Evolutionary conservation across 2,888 invertebrate species (phyloP), one percentile per base, ranked within the genome.

Genomic region (Drosophila colorata): DNA sequence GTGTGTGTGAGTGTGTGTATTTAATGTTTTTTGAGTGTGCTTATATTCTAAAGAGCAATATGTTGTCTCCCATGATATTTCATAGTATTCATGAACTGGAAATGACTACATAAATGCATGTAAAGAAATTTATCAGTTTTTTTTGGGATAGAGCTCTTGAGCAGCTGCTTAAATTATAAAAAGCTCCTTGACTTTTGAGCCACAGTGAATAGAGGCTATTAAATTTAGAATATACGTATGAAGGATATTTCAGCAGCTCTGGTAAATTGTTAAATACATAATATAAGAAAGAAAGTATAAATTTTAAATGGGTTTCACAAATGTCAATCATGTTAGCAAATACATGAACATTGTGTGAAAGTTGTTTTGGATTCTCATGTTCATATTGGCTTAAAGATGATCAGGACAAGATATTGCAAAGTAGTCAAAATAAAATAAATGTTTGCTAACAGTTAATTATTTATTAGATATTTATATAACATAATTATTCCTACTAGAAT

Each of bases 21-120:
- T 48, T 65, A 49, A 77, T 77, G 61, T 58, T 37, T 58, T 66
- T 58, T 48, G 58, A 77, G 55, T 74, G 61, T 72, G 48, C 61
- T 69, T 55, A 74, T 57, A 51, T 69, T n/a, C 37, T 33, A 44
- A 23, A 56, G 47, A 49, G 63, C 70, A 55, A 75, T 70, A 75
- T 69, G 64, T 69, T 69, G 63, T 44, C 16, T 33, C 52, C 41
- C 48, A 48, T 57, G 51, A 53, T 56, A 59, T 28, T 41, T 41
- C 69, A 51, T 9, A 33, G 58, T 59, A 75, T 69, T 74, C 69
- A 73, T 73, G 76, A 75, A 69, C 70, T 73, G 58, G 31, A 63
- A 75, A 75, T 58, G 76, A 63, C 63, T 61, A 46, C 49, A 57
- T 43, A 55, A 75, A 55, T 40, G 72, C 53, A 51, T 69, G 49